Conservation (phyloP, 2,888 invertebrate species). For the Lasioglossum morio region DNA sequence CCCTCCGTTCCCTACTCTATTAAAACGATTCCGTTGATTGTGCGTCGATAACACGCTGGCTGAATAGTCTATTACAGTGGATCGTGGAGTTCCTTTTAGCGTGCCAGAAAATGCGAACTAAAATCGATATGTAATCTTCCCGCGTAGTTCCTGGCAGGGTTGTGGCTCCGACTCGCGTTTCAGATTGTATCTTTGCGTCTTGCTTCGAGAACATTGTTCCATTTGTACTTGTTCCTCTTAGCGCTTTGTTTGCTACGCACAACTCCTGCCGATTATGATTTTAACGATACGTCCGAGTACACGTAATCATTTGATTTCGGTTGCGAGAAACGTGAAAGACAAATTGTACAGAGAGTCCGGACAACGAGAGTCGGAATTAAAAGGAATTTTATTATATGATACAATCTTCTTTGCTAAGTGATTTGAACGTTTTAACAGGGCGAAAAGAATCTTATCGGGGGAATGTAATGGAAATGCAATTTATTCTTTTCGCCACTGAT, state of each 20-base stretch:
- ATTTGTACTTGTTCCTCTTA: neutral
- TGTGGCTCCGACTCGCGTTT: neutral
- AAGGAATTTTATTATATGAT: neutral
- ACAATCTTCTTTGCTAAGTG: neutral
- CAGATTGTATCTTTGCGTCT: neutral
- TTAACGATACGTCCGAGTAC: neutral
- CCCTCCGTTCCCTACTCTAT: conserved; percentile 1
- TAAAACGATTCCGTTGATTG: conserved; percentile 20
- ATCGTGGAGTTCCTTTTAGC: neutral
- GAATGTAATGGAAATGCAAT: neutral
- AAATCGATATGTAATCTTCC: neutral
- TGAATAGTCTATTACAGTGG: conserved; percentile 8
- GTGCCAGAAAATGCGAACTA: neutral
- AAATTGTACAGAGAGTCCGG: neutral
- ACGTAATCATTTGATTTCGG: neutral
- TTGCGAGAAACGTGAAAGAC: neutral
- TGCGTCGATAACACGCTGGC: conserved; percentile 4
- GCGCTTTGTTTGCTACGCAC: neutral
- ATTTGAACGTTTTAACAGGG: neutral
- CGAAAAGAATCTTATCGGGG: neutral
- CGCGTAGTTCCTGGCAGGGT: neutral
- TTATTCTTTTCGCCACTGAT: neutral
- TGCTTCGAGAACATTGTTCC: neutral
- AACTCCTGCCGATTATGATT: neutral
- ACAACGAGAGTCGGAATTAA: neutral